phyloP scores from a whole-genome alignment of 2,797 vertebrate species.

The Crax fasciolata region DNA sequence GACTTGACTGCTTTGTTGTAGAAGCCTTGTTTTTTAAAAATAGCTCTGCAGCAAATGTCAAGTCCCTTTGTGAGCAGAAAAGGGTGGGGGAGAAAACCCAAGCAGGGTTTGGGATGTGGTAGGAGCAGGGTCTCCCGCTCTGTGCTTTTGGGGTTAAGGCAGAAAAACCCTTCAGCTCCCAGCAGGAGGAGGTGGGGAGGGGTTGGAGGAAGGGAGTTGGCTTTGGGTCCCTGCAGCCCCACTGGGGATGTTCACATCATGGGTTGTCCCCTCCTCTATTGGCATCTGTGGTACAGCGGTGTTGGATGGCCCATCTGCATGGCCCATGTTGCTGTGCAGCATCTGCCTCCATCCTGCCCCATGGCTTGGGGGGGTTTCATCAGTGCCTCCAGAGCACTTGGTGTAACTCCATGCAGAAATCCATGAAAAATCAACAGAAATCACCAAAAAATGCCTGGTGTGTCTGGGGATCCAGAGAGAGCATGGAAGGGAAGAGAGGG shows the following conservation, averaged over 20 bases:
- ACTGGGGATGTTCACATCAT: fast-evolving
- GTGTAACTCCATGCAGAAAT: neutral
- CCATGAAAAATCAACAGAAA: neutral
- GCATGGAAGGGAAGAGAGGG: neutral
- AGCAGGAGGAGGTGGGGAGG: neutral
- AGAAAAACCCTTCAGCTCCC: neutral
- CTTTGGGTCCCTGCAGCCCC: neutral
- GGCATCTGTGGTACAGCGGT: fast-evolving
- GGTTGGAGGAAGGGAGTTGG: neutral
- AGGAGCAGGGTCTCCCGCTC: neutral
- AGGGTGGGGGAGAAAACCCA: neutral
- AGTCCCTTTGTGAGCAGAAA: neutral
- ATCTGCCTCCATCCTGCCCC: neutral
- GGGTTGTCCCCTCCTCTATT: neutral
- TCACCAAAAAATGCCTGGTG: neutral
- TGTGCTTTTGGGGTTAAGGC: neutral
- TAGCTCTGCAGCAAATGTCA: neutral
- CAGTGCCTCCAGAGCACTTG: neutral
- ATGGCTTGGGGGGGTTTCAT: neutral
- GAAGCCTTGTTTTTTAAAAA: neutral
- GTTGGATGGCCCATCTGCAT: neutral
- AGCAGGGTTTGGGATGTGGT: neutral
- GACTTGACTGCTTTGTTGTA: neutral
- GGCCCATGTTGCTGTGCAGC: neutral
- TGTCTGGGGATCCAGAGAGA: neutral